phyloP scores from a whole-genome alignment of 2,888 invertebrate species.

The Aphidoletes aphidimyza region DNA sequence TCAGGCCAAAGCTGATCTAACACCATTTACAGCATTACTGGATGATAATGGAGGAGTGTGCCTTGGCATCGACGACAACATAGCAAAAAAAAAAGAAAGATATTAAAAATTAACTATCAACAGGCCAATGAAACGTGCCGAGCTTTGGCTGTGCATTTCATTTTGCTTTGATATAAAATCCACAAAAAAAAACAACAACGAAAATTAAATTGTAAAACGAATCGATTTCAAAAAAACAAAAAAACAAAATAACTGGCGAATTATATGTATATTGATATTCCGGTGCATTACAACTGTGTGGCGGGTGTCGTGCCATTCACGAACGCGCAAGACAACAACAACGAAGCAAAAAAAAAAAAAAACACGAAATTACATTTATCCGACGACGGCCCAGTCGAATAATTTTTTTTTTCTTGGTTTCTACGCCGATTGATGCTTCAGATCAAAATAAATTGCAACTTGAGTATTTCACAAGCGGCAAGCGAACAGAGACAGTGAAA shows the following conservation, averaged over 20 bases:
- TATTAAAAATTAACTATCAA: too few species aligned
- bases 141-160: background rate
- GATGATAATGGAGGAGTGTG: background rate
- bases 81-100: too few species aligned
- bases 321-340: too few species aligned
- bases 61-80: too few species aligned
- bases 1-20: background rate
- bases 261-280: background rate
- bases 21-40: background rate
- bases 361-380: background rate
- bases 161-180: background rate
- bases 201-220: background rate
- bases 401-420: too few species aligned
- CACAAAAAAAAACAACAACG: too few species aligned
- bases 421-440: background rate
- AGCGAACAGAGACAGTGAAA: background rate
- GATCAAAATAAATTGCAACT: conserved; percentile 9
- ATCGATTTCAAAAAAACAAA: background rate
- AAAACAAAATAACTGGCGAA: too few species aligned
- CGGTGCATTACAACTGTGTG: background rate
- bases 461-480: background rate
- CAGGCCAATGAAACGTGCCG: background rate
- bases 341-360: too few species aligned
- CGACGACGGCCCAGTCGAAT: background rate
- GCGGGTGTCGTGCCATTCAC: too few species aligned